Evolutionary conservation across 1,140 invertebrate genomes (phyloP).

Genomic region (Lucilia cuprina): DNA sequence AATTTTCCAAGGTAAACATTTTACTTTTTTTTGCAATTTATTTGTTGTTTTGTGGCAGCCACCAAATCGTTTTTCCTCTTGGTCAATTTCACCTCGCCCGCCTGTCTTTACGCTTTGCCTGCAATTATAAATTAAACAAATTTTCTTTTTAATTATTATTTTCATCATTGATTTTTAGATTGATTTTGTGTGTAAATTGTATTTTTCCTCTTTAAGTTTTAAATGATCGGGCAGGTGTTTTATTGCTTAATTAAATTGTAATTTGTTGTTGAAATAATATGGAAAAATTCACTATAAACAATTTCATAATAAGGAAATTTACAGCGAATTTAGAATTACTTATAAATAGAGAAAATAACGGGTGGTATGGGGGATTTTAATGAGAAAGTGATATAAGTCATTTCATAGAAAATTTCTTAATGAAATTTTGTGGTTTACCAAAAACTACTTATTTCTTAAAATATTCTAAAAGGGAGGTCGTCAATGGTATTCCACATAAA

Average conservation of each 20-base stretch:
- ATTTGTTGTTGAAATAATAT: neutral
- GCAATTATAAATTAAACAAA: neutral
- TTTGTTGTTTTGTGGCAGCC: neutral
- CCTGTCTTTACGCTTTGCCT: neutral
- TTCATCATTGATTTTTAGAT: neutral
- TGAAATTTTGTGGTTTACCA: too few species aligned
- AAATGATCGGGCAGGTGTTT: neutral
- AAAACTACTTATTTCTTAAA: too few species aligned
- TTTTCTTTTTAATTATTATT: neutral
- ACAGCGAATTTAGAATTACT: too few species aligned
- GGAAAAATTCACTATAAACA: neutral
- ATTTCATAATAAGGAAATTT: neutral
- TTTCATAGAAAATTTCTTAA: too few species aligned
- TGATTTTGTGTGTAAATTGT: neutral
- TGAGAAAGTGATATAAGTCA: too few species aligned
- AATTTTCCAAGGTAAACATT: slow-evolving; percentile 31
- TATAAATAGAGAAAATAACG: too few species aligned
- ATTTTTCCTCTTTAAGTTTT: neutral
- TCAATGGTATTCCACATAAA: too few species aligned
- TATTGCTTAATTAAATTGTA: neutral
- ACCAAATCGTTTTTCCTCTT: neutral
- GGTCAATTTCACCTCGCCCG: neutral
- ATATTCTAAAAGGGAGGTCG: too few species aligned
- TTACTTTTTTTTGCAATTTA: neutral
- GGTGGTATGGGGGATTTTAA: too few species aligned